Evolutionary conservation across 2,797 vertebrate species (phyloP).

Genomic region (Xyrichtys novacula): DNA sequence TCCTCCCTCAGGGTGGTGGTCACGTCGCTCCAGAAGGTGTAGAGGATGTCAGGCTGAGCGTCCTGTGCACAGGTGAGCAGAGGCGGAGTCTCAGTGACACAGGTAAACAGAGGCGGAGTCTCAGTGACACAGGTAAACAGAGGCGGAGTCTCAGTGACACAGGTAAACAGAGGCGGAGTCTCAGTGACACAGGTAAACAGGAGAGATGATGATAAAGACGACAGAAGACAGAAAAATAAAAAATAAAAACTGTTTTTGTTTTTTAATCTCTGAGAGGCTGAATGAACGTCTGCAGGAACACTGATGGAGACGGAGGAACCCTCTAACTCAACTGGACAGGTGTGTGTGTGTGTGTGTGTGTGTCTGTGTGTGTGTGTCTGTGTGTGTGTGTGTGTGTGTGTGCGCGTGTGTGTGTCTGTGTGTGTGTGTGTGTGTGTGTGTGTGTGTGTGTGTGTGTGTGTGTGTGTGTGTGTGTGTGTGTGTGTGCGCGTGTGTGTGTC

Average conservation of each 20-base stretch:
- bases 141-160: too few species aligned
- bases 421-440: slow-evolving; percentile 22
- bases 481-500: slow-evolving; percentile 20
- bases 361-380: slow-evolving; percentile 21
- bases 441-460: slow-evolving; percentile 18
- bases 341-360: slow-evolving; percentile 30
- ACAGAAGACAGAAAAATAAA: too few species aligned
- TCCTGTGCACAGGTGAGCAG: slow-evolving; percentile 82
- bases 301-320: slow-evolving; percentile 14
- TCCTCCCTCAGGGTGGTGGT: slow-evolving; percentile 90
- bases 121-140: too few species aligned
- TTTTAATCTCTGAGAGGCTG: too few species aligned
- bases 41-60: slow-evolving; percentile 92
- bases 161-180: too few species aligned
- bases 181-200: too few species aligned
- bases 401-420: slow-evolving; percentile 28
- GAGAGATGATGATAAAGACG: too few species aligned
- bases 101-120: too few species aligned
- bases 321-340: slow-evolving; percentile 11
- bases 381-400: slow-evolving; percentile 18
- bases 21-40: slow-evolving; percentile 93
- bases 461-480: slow-evolving; percentile 30
- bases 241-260: too few species aligned
- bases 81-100: too few species aligned
- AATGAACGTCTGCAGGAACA: neutral